phyloP scores from a whole-genome alignment of 2,888 invertebrate species.

The Mayetiola destructor region DNA sequence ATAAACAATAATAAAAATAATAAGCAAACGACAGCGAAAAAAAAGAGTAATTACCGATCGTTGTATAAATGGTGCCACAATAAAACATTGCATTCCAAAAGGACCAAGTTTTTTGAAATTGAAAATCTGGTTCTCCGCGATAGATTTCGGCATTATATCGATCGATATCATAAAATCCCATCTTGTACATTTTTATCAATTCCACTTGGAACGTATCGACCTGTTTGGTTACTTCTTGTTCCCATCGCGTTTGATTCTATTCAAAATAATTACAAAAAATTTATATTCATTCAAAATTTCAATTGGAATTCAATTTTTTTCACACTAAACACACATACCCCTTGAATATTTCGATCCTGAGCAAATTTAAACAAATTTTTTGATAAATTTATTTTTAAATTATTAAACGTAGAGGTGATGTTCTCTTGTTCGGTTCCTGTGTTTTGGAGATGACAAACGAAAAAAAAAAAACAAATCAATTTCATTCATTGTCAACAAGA shows the following conservation, averaged over 20 bases:
- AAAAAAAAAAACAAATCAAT: neutral
- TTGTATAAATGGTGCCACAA: conserved; percentile 77
- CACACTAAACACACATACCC: conserved; percentile 11
- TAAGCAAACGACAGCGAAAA: neutral
- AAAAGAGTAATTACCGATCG: conserved; percentile 53
- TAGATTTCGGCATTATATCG: neutral
- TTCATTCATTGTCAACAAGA: neutral
- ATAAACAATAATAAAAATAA: too few relatives aligned
- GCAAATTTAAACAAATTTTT: neutral
- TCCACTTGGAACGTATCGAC: neutral
- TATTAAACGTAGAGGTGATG: neutral
- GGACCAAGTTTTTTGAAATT: conserved; percentile 41
- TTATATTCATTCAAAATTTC: too few relatives aligned
- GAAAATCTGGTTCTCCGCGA: neutral
- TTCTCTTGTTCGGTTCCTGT: conserved; percentile 6
- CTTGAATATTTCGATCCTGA: neutral
- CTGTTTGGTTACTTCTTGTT: neutral
- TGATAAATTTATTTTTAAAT: neutral
- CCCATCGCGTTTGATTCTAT: conserved; percentile 7
- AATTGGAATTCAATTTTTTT: neutral
- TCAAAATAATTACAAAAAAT: neutral
- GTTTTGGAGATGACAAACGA: neutral
- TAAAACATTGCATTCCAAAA: conserved; percentile 80
- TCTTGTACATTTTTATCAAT: neutral
- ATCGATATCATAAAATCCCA: conserved; percentile 8